Percentiles rank a stretch among this genome's conserved stretches.
Conservation (phyloP, 2,888 invertebrate genomes). For the Amblyjoppa proteus region DNA sequence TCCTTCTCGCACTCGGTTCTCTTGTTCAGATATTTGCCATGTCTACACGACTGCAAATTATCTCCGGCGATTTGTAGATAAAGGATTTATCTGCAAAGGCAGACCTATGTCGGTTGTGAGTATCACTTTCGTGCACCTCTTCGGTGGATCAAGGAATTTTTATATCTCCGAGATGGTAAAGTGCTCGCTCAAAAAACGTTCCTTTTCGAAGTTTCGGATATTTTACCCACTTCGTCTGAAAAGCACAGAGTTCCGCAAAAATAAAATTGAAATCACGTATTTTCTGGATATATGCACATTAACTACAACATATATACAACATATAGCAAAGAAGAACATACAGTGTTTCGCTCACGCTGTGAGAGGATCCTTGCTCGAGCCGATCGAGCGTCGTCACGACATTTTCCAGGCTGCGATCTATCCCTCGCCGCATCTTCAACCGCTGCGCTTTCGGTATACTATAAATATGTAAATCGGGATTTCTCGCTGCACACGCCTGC, state of each 20-base stretch:
- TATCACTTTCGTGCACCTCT: background rate
- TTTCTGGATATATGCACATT: background rate
- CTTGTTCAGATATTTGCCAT: conserved; percentile 84
- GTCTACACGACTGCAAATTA: conserved; percentile 82
- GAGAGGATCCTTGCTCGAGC: conserved; percentile 32
- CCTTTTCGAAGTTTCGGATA: too few species aligned
- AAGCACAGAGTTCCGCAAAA: background rate
- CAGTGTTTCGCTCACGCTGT: background rate
- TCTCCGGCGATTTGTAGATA: conserved; percentile 81
- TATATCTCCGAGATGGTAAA: background rate
- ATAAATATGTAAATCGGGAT: conserved; percentile 83
- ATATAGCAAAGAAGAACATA: background rate
- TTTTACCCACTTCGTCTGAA: background rate
- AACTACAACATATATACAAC: too few species aligned
- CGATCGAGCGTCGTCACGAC: conserved; percentile 63
- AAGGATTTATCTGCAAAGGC: conserved; percentile 78
- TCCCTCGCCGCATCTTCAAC: conserved; percentile 58
- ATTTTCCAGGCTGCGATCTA: conserved; percentile 61
- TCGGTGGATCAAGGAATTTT: background rate
- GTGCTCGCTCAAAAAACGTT: too few species aligned
- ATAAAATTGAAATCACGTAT: background rate
- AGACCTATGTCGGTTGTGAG: conserved; percentile 16
- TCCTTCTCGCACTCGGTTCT: conserved; percentile 78
- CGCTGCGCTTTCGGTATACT: conserved; percentile 33
- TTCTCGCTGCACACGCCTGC: conserved; percentile 75